phyloP scores from a whole-genome alignment of 2,113 vertebrate species.

The Phrynosoma platyrhinos region DNA sequence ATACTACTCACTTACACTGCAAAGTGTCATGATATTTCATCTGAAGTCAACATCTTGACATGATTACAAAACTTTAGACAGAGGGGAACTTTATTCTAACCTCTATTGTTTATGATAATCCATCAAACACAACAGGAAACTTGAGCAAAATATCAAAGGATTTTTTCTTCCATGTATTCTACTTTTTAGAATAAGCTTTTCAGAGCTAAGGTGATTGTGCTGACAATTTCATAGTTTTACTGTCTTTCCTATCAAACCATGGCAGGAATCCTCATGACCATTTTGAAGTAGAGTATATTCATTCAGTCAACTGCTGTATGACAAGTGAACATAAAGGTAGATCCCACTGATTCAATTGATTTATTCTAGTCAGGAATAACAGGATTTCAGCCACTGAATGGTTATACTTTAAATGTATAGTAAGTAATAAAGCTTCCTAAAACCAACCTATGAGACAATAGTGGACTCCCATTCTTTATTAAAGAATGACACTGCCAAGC shows the following conservation, averaged over 20 bases:
- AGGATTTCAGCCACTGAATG: not conserved
- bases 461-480: not conserved
- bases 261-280: no score
- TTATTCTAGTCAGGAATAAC: no score
- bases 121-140: not conserved
- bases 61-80: conserved; percentile 14
- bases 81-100: not conserved
- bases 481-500: not conserved
- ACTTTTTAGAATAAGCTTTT: not conserved
- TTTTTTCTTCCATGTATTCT: rapidly evolving
- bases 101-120: conserved; percentile 22
- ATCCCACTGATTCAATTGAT: no score
- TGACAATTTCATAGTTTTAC: not conserved
- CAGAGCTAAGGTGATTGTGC: not conserved
- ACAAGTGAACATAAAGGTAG: no score
- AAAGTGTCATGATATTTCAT: conserved; percentile 6
- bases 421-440: not conserved
- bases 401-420: not conserved
- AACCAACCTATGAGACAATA: not conserved
- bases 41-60: not conserved
- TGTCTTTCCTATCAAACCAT: conserved; percentile 35
- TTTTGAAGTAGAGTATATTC: no score
- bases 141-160: not conserved
- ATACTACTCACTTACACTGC: not conserved
- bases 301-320: no score